Conservation (phyloP, 2,888 invertebrate species). For the Lucinisca nassula region DNA sequence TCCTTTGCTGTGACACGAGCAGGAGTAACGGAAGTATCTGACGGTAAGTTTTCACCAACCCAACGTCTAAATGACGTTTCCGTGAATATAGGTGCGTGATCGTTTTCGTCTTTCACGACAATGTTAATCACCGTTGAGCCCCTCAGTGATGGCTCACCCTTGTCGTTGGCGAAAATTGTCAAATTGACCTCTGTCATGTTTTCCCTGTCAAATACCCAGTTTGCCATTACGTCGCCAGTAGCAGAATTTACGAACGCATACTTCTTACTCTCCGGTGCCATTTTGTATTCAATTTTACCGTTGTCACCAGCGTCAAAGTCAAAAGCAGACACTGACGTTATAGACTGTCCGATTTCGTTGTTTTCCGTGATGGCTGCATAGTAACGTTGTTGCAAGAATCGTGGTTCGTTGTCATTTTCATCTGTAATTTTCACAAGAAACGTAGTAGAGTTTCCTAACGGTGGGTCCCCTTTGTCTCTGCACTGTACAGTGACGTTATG, state of each 20-base stretch:
- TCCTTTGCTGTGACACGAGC: constrained; percentile 97
- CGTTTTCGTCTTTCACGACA: constrained; percentile 97
- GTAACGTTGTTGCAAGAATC: constrained; percentile 90
- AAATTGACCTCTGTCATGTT: constrained; percentile 93
- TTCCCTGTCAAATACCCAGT: constrained; percentile 94
- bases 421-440: constrained; percentile 91
- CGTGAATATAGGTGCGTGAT: constrained; percentile 97
- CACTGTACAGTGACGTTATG: constrained; percentile 68
- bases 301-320: constrained; percentile 71
- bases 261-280: constrained; percentile 90
- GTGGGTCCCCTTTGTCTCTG: constrained; percentile 72
- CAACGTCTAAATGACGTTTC: constrained; percentile 96
- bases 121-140: constrained; percentile 91
- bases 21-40: constrained; percentile 93
- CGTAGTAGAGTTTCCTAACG: constrained; percentile 44
- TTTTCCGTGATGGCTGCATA: constrained; percentile 71
- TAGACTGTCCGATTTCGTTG: constrained; percentile 69
- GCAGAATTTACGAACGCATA: constrained; percentile 94
- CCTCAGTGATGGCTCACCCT: constrained; percentile 92
- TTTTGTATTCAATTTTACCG: constrained; percentile 89
- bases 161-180: constrained; percentile 95
- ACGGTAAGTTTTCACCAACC: constrained; percentile 95
- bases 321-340: constrained; percentile 69
- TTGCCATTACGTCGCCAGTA: constrained; percentile 95
- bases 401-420: constrained; percentile 96